Evolutionary conservation across 2,888 invertebrate genomes (phyloP).

Genomic region (Aleiodes alternator): DNA sequence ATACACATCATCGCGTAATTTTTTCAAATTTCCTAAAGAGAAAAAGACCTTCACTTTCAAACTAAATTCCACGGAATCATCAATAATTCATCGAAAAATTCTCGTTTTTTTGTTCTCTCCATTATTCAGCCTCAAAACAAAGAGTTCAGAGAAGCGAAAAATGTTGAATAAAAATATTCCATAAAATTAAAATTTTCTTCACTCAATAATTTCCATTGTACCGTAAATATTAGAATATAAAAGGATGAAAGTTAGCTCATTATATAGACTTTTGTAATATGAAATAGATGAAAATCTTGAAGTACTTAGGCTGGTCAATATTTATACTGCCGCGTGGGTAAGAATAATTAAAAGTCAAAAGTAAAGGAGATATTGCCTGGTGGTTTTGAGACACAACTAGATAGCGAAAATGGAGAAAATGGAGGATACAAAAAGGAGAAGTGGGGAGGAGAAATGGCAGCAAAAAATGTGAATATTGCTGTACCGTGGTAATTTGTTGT

Average conservation of each 20-base stretch:
- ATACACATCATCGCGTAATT: too few species aligned
- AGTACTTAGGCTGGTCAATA: slow-evolving; percentile 5
- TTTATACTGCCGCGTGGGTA: slow-evolving; percentile 9
- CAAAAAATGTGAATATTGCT: slow-evolving; percentile 37
- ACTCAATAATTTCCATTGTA: neutral
- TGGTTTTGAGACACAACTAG: neutral
- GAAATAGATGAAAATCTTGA: slow-evolving; percentile 6
- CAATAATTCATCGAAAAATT: too few species aligned
- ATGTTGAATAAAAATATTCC: too few species aligned
- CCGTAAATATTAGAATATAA: too few species aligned
- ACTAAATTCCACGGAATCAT: too few species aligned
- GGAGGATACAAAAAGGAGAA: too few species aligned
- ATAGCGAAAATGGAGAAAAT: slow-evolving; percentile 16
- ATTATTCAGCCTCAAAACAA: slow-evolving; percentile 7
- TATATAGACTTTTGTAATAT: slow-evolving; percentile 3
- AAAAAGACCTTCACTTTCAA: too few species aligned
- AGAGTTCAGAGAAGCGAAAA: neutral
- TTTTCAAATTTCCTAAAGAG: too few species aligned
- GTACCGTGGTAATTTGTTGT: slow-evolving; percentile 49
- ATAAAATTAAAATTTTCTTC: too few species aligned
- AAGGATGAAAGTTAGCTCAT: neutral
- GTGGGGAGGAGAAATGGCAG: neutral
- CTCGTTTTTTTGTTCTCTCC: too few species aligned
- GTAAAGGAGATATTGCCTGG: slow-evolving; percentile 2
- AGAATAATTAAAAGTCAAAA: slow-evolving; percentile 24